These are phyloP conservation scores for Arbacia lixula DNA, from an alignment of 53 echinoderm and acorn worm species.

Conservation along the genomic window DNA sequence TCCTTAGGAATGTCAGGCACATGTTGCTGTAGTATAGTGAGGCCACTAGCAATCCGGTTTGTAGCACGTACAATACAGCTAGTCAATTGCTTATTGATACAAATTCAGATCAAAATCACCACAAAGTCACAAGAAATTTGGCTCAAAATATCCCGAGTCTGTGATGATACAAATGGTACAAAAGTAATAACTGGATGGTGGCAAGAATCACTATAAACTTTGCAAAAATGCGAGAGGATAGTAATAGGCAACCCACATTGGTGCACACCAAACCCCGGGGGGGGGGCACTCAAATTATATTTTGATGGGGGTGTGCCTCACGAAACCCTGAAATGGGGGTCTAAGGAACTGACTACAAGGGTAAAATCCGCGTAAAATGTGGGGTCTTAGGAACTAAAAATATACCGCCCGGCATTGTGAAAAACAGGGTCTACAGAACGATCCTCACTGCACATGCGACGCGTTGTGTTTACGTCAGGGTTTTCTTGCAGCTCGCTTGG, in stretches of 20 bases:
- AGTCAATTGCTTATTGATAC: neutral
- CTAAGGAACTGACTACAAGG: too few relatives aligned
- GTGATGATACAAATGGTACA: neutral
- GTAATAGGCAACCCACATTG: neutral
- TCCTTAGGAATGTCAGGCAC: neutral
- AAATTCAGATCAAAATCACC: neutral
- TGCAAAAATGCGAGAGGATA: neutral
- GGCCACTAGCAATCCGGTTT: neutral
- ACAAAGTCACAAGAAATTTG: too few relatives aligned
- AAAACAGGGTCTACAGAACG: too few relatives aligned
- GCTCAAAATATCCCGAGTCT: neutral
- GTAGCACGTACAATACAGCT: neutral
- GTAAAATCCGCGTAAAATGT: too few relatives aligned
- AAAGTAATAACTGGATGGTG: neutral
- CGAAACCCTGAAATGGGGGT: too few relatives aligned
- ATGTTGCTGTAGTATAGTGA: neutral
- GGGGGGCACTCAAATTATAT: too few relatives aligned
- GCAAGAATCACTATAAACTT: neutral
- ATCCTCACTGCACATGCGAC: too few relatives aligned
- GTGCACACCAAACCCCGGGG: neutral
- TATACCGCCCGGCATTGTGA: too few relatives aligned
- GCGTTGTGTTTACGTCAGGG: too few relatives aligned
- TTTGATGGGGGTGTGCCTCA: too few relatives aligned
- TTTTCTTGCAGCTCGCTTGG: too few relatives aligned
- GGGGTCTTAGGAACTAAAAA: too few relatives aligned